Percentiles rank a stretch among this genome's conserved stretches.
Conservation (phyloP, 2,888 invertebrate genomes). For the Himalopsyche kuldschensis region DNA sequence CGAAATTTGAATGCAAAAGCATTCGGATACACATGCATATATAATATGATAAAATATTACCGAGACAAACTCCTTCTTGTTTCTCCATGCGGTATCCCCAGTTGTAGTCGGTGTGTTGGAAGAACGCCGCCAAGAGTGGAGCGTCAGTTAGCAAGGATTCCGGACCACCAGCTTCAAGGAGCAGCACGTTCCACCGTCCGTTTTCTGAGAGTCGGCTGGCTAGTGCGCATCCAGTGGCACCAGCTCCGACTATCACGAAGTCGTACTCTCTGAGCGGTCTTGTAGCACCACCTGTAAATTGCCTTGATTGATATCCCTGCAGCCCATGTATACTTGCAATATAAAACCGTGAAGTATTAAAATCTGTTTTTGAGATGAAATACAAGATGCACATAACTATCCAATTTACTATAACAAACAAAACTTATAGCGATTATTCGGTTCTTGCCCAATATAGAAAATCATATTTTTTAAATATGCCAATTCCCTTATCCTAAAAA, state of each 20-base stretch:
- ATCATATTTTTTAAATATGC: no score
- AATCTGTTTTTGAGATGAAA: no score
- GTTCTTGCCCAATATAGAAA: no score
- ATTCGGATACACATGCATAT: no score
- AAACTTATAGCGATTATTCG: no score
- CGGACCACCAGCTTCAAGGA: slow-evolving; percentile 50
- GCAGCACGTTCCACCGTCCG: slow-evolving; percentile 49
- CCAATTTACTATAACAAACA: no score
- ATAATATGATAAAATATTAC: slow-evolving; percentile 43
- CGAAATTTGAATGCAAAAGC: no score
- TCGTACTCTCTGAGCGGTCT: slow-evolving; percentile 57
- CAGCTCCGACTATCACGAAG: slow-evolving; percentile 61
- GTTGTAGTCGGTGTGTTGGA: slow-evolving; percentile 65
- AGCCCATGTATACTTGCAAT: background rate
- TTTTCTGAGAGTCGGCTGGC: slow-evolving; percentile 57
- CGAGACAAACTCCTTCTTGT: slow-evolving; percentile 63
- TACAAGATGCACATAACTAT: no score
- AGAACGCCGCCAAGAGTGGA: slow-evolving; percentile 60
- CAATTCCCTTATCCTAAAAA: no score
- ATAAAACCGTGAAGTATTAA: background rate
- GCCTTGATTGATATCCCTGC: background rate
- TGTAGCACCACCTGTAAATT: slow-evolving; percentile 44
- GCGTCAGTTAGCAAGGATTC: slow-evolving; percentile 60
- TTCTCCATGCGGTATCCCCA: slow-evolving; percentile 73
- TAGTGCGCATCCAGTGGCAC: slow-evolving; percentile 60